Base-by-base conservation (phyloP, 1,140 invertebrate species). In the Cydia splendana region DNA sequence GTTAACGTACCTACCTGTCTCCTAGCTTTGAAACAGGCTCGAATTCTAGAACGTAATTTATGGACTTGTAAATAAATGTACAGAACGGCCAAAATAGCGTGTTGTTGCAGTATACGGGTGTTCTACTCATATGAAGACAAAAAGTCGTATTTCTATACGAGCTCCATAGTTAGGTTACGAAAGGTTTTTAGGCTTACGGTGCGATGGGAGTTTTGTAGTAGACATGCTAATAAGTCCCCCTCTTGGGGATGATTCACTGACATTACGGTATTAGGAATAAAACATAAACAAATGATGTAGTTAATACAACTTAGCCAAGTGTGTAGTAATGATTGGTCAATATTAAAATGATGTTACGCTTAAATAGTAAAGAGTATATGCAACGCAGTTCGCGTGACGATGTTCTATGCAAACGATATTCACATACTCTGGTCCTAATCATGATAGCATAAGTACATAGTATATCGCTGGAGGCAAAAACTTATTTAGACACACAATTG, bases 341-440 rank as follows among this genome's bases (percentile, higher is more conserved):
- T 62, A 62, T 7, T 18, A n/a, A 30, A 42, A 42, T 71, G n/a
- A 71, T 71, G 67, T 71, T 71, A 38, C 67, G 67, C 38, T 71
- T 71, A 69, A 69, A 18, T 69, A 71, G 34, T 1, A 9, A 34
- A 42, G 38, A 38, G 34, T 71, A 71, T 71, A 71, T 24, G 67
- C 67, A 71, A n/a, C 6, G 65, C n/a, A 67, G 67, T 38, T 71
- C 6, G 73, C 73, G 73, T 51, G 45, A 45, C 42, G 73, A 24
- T 28, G 65, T 34, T 71, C 48, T 51, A 74, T 74, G 73, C 73
- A 74, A 74, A 74, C 42, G 12, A 74, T 53, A 15, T 71, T 71
- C 67, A 71, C 34, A 42, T 71, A 24, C n/a, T 71, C 38, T 45
- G 30, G 34, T 42, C 67, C 28, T 71, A 71, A 71, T 71, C 67